phyloP scores from a whole-genome alignment of 2,888 invertebrate genomes.

The Protula sp. region DNA sequence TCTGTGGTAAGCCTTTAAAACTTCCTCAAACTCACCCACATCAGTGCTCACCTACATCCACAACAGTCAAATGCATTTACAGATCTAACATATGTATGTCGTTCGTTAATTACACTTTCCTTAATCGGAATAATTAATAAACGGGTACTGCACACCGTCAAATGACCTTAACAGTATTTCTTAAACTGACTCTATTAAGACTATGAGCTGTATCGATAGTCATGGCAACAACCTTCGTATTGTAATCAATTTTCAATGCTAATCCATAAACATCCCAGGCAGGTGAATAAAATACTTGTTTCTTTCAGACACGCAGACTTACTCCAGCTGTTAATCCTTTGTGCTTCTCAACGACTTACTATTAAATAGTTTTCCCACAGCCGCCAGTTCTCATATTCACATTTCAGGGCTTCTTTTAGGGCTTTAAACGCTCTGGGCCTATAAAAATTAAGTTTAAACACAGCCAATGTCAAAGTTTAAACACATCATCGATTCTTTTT shows the following conservation, averaged over 20 bases:
- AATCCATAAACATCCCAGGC: no score
- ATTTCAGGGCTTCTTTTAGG: slow-evolving; percentile 81
- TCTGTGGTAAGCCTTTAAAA: slow-evolving; percentile 77
- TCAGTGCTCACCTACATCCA: slow-evolving; percentile 70
- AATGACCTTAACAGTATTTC: no score
- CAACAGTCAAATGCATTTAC: no score
- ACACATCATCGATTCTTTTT: background rate
- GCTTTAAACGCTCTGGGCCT: slow-evolving; percentile 70
- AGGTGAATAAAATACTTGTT: background rate
- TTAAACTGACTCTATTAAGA: no score
- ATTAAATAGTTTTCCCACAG: slow-evolving; percentile 92
- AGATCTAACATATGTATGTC: no score
- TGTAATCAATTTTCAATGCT: no score
- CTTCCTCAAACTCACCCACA: slow-evolving; percentile 76
- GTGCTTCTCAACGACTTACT: slow-evolving; percentile 62
- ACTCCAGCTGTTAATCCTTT: slow-evolving; percentile 81
- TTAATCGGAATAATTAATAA: no score
- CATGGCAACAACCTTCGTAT: no score
- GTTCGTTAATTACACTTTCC: no score
- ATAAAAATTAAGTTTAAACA: slow-evolving; percentile 28
- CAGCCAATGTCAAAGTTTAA: background rate
- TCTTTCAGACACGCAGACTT: no score
- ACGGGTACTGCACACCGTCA: no score
- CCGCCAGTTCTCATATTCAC: slow-evolving; percentile 85
- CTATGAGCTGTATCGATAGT: no score